Evolutionary conservation across 1,140 invertebrate genomes (phyloP).

Genomic region (Onthophagus taurus): DNA sequence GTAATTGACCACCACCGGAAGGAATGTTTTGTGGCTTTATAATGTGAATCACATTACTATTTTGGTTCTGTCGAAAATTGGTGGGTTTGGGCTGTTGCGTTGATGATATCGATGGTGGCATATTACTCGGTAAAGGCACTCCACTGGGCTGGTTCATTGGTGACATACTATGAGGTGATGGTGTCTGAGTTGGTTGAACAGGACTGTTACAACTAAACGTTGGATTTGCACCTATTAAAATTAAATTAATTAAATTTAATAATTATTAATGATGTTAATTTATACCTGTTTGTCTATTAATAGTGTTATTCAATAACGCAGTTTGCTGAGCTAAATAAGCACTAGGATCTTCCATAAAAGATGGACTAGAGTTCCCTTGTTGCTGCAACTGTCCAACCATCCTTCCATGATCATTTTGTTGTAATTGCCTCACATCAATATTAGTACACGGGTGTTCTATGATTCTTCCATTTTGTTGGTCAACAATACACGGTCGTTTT

Average conservation of each 20-base stretch:
- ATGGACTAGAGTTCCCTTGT: constrained; percentile 42
- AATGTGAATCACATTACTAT: background rate
- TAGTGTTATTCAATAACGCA: constrained; percentile 71
- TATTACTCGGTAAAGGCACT: constrained; percentile 41
- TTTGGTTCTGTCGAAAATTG: constrained; percentile 6
- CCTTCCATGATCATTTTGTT: constrained; percentile 37
- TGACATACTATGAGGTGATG: constrained; percentile 21
- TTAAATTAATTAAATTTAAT: background rate
- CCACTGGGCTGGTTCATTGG: constrained; percentile 29
- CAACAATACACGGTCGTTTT: constrained; percentile 43
- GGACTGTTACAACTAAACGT: constrained; percentile 36
- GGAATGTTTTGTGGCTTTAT: constrained; percentile 9
- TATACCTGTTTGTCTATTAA: constrained; percentile 61
- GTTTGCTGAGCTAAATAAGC: constrained; percentile 82
- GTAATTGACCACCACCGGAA: too few species aligned
- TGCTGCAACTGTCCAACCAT: constrained; percentile 36
- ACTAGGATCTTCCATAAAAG: constrained; percentile 81
- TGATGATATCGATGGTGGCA: constrained; percentile 23
- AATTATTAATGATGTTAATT: background rate
- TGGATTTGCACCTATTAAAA: constrained; percentile 27
- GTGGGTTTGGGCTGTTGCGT: background rate
- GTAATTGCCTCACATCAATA: constrained; percentile 41
- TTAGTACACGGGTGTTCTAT: constrained; percentile 42
- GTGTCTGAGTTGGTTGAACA: constrained; percentile 26
- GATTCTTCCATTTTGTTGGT: constrained; percentile 28